phyloP scores from a whole-genome alignment of 2,113 vertebrate species.

The Oreochromis tanganicae region DNA sequence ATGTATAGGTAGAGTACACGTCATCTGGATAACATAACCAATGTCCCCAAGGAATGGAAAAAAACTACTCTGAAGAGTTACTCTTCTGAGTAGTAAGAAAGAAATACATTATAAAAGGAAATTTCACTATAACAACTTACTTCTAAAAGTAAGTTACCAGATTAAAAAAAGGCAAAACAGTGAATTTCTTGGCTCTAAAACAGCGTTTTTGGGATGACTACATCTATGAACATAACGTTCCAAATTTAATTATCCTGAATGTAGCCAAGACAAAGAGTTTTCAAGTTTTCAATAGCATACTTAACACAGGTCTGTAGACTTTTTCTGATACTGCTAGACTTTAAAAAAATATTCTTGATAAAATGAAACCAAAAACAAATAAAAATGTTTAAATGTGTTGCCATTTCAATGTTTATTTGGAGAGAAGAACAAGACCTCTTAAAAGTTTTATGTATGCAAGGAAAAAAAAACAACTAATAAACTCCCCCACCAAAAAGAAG shows the following conservation, averaged over 20 bases:
- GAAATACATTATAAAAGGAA: background rate
- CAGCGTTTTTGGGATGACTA: background rate
- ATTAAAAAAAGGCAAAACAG: background rate
- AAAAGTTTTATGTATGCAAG: background rate
- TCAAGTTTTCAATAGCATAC: background rate
- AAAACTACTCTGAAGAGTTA: background rate
- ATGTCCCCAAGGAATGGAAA: background rate
- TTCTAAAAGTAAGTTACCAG: background rate
- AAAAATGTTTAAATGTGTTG: background rate
- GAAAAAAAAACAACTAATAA: background rate
- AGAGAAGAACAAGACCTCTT: background rate
- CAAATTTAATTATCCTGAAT: background rate
- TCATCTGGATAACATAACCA: background rate
- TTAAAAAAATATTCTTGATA: background rate
- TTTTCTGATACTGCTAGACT: background rate
- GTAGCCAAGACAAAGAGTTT: background rate
- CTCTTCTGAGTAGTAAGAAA: background rate
- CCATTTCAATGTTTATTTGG: background rate
- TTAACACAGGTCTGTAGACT: background rate
- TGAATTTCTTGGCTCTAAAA: background rate
- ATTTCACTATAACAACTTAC: background rate
- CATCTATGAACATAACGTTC: background rate
- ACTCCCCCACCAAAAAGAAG: background rate
- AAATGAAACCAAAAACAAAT: background rate
- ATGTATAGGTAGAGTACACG: background rate